Base-by-base conservation (phyloP, 2,797 vertebrate genomes). In the Enteromius fasciolatus region DNA sequence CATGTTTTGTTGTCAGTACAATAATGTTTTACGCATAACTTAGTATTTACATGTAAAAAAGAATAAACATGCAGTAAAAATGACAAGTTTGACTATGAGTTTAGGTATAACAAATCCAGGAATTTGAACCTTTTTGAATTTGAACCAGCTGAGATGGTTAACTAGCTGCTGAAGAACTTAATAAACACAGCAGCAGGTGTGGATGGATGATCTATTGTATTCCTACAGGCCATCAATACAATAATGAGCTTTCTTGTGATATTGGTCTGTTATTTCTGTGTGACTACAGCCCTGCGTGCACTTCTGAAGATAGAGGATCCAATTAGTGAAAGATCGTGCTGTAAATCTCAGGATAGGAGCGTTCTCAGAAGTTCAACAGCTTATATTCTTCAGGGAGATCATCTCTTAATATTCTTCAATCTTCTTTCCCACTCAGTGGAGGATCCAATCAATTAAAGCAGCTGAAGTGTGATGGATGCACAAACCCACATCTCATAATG, bases 401-500 rank as follows among this genome's bases (percentile, higher is more conserved):
- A 41, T 57, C 33, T 57, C 31, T 23, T 39, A 39, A 57, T 74
- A 15, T 57, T 39, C 50, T 23, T 75, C 72, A 57, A 3, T 57
- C 73, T 57, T 75, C 50, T 39, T 41, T 41, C 48, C 17, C 64
- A 54, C 48, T 68, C 52, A 25, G 48, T 46, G 78, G 39, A 59
- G 78, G 66, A 74, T 74, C 79, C 23, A 50, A 73, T 81, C 69
- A 64, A 81, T 75, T 74, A 74, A 39, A 52, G 31, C n/a, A 50
- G 69, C 6, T 74, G 31, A 69, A 70, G 50, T 70, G 33, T 59
- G 63, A 67, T 52, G 33, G 33, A 54, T 68, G 31, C n/a, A 17
- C 9, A 54, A 46, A 36, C 17, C 15, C 52, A 3, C 10, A 15
- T 20, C 28, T 61, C 68, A n/a, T n/a, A 48, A 61, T 15, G 25